These are phyloP conservation scores for Dendrolimus houi DNA, from an alignment of 2,888 invertebrate genomes.

Conservation along the genomic window DNA sequence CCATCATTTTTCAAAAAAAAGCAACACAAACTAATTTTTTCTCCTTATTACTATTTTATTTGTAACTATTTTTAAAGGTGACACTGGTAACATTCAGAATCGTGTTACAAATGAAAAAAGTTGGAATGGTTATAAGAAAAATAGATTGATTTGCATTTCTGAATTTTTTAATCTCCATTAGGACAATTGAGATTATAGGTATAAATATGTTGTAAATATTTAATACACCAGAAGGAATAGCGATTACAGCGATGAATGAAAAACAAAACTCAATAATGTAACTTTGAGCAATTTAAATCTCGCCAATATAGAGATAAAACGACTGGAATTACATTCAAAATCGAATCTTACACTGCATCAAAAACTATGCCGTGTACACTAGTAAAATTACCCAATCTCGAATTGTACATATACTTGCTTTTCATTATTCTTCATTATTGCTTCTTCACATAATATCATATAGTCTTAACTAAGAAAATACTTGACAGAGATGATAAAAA, in stretches of 20 bases:
- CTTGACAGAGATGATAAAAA: slow-evolving; percentile 47
- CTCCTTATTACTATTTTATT: too few species aligned
- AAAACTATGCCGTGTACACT: not conserved
- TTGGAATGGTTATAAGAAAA: too few species aligned
- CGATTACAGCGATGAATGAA: not conserved
- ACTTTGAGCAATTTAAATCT: not conserved
- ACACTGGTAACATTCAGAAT: too few species aligned
- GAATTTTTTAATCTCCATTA: too few species aligned
- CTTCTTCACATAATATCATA: slow-evolving; percentile 39
- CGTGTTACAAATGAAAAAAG: too few species aligned
- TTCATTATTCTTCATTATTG: slow-evolving; percentile 37
- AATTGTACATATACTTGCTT: slow-evolving; percentile 12
- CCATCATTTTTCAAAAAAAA: too few species aligned
- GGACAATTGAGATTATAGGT: too few species aligned
- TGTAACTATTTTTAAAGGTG: too few species aligned
- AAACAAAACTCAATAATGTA: not conserved
- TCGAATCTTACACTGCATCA: not conserved
- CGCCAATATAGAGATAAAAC: not conserved
- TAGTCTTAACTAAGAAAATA: slow-evolving; percentile 50
- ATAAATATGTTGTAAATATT: not conserved
- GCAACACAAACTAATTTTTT: too few species aligned
- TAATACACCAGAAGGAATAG: not conserved
- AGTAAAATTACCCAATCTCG: not conserved
- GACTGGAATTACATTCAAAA: not conserved
- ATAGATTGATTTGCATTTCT: too few species aligned